Evolutionary conservation across 2,113 vertebrate genomes (phyloP), one percentile per base, ranked within the genome.

Genomic region (Rhinolophus ferrumequinum): DNA sequence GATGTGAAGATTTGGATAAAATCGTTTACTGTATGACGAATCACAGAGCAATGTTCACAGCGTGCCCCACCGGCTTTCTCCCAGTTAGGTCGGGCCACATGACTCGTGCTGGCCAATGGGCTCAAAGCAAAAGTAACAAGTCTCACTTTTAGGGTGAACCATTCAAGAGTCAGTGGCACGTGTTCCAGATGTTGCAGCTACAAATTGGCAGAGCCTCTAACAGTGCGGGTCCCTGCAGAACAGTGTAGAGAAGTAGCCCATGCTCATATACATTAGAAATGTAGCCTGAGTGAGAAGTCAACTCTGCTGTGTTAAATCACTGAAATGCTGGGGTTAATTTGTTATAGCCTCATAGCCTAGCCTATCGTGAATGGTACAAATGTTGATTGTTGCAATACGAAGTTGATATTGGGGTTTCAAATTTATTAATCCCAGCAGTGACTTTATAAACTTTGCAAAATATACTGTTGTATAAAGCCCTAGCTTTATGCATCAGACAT

Each of bases 161-260:
- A 22, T 26, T 76, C 15, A 6, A 41, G 38, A 62, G 33, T 10
- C 28, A 38, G 26, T 19, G 82, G 24, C 41, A 41, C 33, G 16
- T 8, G 5, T 60, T 69, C 15, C 44, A 24, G 77, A 38, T 0
- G 11, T 6, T 35, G 1, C 14, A 88, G 54, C 12, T 64, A 3
- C 16, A 64, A 41, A 12, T 3, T 21, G 52, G 19, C 83, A 26
- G 2, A 79, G 38, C 38, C 44, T 77, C 38, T 19, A 13, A 2
- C 12, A 3, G 2, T 33, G 28, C 2, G 1, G 5, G 19, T 26
- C 24, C 3, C 56, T 35, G n/a, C 0, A 58, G 30, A 44, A 8
- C 26, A 21, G 2, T 1, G 28, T 9, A 21, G 21, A 86, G 7
- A 54, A 77, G 4, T 24, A 38, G 2, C 1, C 24, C 38, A 8